phyloP scores from a whole-genome alignment of 2,888 invertebrate species.

The Diaperis boleti region DNA sequence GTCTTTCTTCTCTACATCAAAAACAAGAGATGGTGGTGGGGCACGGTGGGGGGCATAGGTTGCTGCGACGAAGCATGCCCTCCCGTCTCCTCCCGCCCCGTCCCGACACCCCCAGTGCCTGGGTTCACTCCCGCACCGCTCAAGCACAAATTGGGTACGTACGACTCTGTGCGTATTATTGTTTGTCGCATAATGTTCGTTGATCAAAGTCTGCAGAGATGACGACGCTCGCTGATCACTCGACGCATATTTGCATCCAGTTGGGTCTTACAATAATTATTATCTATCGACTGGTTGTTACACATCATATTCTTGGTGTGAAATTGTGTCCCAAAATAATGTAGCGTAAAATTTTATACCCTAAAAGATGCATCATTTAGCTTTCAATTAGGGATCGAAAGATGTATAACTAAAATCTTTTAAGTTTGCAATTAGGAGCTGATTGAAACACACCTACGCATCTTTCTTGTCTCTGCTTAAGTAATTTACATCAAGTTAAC shows the following conservation, averaged over 20 bases:
- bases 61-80: conserved; percentile 73
- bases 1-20: conserved; percentile 90
- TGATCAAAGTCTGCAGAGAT: too few species aligned
- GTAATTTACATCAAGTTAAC: not conserved
- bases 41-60: conserved; percentile 73
- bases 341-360: not conserved
- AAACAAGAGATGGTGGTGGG: conserved; percentile 80
- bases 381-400: not conserved
- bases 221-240: too few species aligned
- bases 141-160: conserved; percentile 62
- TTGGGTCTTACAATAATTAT: too few species aligned
- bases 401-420: not conserved
- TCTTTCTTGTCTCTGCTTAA: not conserved
- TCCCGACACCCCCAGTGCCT: conserved; percentile 64
- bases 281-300: too few species aligned
- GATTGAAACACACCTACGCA: not conserved
- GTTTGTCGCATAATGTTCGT: too few species aligned
- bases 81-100: conserved; percentile 63
- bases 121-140: conserved; percentile 57
- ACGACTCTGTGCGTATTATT: too few species aligned
- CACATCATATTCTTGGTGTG: too few species aligned
- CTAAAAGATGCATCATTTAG: too few species aligned
- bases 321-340: too few species aligned
- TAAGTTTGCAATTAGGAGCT: not conserved
- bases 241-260: too few species aligned